Percentiles rank a stretch among this genome's conserved stretches.
phyloP scores from a whole-genome alignment of 2,888 invertebrate genomes.

The Thecophora atra region DNA sequence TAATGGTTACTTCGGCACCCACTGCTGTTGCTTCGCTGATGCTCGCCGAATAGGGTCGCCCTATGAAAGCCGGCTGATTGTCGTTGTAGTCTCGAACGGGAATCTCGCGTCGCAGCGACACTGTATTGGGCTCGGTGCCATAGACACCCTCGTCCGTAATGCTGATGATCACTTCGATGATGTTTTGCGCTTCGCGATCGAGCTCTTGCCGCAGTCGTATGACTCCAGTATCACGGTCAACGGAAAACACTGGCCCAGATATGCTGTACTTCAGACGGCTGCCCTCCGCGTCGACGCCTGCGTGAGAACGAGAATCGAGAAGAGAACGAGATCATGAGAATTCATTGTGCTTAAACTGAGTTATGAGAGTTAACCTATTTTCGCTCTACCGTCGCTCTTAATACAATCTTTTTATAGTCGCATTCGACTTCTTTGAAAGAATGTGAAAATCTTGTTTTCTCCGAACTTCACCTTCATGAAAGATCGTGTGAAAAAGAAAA shows the following conservation, averaged over 20 bases:
- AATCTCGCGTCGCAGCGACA: conserved; percentile 80
- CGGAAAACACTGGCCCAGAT: conserved; percentile 82
- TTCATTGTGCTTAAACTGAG: background rate
- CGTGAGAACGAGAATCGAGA: conserved; percentile 14
- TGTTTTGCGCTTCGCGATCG: conserved; percentile 76
- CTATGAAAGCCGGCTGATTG: conserved; percentile 79
- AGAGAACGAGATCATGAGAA: background rate
- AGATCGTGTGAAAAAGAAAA: conserved; percentile 61
- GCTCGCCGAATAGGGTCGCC: conserved; percentile 77
- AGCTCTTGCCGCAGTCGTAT: conserved; percentile 76
- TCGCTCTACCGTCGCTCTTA: background rate
- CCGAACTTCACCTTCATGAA: background rate
- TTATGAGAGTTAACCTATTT: too few relatives aligned
- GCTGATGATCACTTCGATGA: conserved; percentile 82
- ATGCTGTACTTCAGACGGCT: conserved; percentile 79
- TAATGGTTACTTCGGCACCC: conserved; percentile 71
- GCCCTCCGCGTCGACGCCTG: conserved; percentile 80
- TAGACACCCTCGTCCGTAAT: conserved; percentile 80
- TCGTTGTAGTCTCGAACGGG: conserved; percentile 83
- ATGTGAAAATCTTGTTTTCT: background rate
- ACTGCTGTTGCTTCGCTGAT: conserved; percentile 75
- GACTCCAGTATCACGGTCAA: conserved; percentile 79
- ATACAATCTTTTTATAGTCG: background rate
- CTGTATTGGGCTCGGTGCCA: conserved; percentile 79
- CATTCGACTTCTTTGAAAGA: background rate